phyloP scores from a whole-genome alignment of 2,797 vertebrate genomes.

The Alosa sapidissima region DNA sequence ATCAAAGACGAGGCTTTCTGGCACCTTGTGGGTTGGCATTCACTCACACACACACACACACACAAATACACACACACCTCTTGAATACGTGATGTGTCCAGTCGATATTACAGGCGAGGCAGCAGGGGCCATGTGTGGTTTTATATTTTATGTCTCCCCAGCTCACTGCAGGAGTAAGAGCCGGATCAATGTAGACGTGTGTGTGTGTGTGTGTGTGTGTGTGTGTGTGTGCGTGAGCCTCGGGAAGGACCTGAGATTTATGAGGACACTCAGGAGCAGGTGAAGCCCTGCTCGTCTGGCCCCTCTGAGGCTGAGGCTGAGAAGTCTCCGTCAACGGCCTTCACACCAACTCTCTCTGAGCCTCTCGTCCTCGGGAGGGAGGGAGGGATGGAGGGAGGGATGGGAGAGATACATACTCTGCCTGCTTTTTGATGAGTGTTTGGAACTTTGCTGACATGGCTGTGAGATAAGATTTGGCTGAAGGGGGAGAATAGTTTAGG shows the following conservation, averaged over 20 bases:
- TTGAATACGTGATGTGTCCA: slow-evolving; percentile 6
- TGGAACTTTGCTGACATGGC: background rate
- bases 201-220: slow-evolving; percentile 15
- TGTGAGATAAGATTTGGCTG: background rate
- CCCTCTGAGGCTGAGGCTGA: background rate
- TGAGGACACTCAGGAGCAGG: background rate
- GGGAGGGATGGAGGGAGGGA: background rate
- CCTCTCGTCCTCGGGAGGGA: background rate
- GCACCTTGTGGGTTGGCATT: background rate
- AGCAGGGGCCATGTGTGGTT: slow-evolving; percentile 13
- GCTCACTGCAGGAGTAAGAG: background rate
- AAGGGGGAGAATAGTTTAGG: background rate
- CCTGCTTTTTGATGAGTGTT: background rate
- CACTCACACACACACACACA: background rate
- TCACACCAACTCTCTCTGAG: background rate
- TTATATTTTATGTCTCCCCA: slow-evolving; percentile 16
- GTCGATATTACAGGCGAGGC: slow-evolving; percentile 1
- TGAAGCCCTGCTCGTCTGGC: background rate
- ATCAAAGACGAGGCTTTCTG: background rate
- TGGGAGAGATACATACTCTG: background rate
- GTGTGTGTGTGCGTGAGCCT: slow-evolving; percentile 38
- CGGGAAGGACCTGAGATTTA: slow-evolving; percentile 14
- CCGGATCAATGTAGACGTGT: slow-evolving; percentile 7
- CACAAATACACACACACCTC: background rate
- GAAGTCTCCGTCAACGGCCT: background rate